Conservation (phyloP, 2,797 vertebrate genomes). For the Cirrhinus molitorella region DNA sequence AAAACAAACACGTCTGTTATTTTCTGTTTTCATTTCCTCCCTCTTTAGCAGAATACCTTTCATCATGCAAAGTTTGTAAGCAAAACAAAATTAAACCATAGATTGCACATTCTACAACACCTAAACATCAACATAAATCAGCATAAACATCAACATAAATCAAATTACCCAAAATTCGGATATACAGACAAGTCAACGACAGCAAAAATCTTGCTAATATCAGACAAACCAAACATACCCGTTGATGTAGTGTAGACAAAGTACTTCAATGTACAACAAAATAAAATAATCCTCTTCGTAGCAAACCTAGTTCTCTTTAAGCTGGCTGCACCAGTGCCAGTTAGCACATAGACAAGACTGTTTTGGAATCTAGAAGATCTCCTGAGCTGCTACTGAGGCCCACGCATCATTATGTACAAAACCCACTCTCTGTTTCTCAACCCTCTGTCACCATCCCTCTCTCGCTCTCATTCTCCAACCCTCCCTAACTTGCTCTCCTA, state of each 20-base stretch:
- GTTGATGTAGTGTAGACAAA: conserved; percentile 5
- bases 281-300: conserved; percentile 33
- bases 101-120: conserved; percentile 8
- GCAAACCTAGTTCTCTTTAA: conserved; percentile 24
- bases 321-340: conserved; percentile 37
- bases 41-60: conserved; percentile 17
- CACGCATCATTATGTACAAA: conserved; percentile 71
- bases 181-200: not conserved
- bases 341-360: conserved; percentile 45
- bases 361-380: conserved; percentile 66
- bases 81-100: conserved; percentile 18
- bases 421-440: conserved; percentile 60
- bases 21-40: not conserved
- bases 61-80: conserved; percentile 11
- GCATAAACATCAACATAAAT: not conserved
- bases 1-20: conserved; percentile 43
- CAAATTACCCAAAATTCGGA: not conserved
- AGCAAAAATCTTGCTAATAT: not conserved
- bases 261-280: not conserved
- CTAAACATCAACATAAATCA: conserved; percentile 9
- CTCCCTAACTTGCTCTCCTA: conserved; percentile 29
- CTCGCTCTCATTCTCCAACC: conserved; percentile 26
- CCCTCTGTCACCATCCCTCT: conserved; percentile 29
- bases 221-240: conserved; percentile 16
- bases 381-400: conserved; percentile 66